Conservation (phyloP, 2,797 vertebrate genomes). For the Muraenolepis orangiensis region DNA sequence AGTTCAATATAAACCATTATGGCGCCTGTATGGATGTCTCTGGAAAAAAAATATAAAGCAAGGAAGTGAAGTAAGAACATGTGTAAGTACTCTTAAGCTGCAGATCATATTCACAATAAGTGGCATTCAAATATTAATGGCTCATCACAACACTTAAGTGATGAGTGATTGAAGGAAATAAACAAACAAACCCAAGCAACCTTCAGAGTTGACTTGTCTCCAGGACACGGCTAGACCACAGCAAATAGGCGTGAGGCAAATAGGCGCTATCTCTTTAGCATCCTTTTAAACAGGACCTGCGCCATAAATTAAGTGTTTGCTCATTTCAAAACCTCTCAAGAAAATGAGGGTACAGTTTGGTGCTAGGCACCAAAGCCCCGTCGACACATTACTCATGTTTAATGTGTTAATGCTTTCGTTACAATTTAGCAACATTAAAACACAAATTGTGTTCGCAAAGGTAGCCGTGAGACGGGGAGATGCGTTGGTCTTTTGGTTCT, state of each 20-base stretch:
- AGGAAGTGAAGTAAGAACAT: conserved; percentile 92
- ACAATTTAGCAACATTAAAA: conserved; percentile 25
- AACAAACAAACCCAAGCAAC: neutral
- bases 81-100: conserved; percentile 70
- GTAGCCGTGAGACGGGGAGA: conserved; percentile 44
- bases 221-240: conserved; percentile 54
- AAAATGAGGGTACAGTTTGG: conserved; percentile 73
- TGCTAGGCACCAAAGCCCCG: conserved; percentile 50
- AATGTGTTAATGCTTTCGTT: conserved; percentile 33
- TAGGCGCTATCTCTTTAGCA: conserved; percentile 74
- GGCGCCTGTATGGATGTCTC: conserved; percentile 89
- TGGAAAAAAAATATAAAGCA: conserved; percentile 97
- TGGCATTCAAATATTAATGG: conserved; percentile 75
- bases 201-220: conserved; percentile 68
- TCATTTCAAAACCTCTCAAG: conserved; percentile 76
- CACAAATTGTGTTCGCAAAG: conserved; percentile 23
- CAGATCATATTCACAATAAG: conserved; percentile 70
- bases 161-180: conserved; percentile 57
- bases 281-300: conserved; percentile 60
- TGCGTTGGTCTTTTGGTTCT: conserved; percentile 36
- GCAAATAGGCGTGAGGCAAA: conserved; percentile 70
- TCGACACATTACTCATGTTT: conserved; percentile 61
- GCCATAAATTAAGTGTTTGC: conserved; percentile 72
- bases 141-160: conserved; percentile 13
- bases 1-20: conserved; percentile 99